Percentiles rank a stretch among this genome's conserved stretches.
Conservation (phyloP, 2,797 vertebrate species). For the Coregonus ussuriensis region DNA sequence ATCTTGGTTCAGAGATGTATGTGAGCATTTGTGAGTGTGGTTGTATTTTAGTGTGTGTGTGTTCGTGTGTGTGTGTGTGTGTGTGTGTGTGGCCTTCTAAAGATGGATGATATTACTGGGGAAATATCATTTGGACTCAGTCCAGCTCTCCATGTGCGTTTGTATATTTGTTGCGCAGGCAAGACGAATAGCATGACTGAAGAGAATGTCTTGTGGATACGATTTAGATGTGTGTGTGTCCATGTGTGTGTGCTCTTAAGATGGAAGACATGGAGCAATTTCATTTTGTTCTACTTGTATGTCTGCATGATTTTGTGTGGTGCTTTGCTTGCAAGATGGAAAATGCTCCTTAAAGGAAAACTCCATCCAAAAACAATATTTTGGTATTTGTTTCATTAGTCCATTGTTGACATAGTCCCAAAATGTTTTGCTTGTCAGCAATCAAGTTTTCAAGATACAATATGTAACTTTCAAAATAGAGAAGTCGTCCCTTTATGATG, state of each 20-base stretch:
- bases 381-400: no score
- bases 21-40: background rate
- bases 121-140: background rate
- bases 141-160: background rate
- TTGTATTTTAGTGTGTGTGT: background rate
- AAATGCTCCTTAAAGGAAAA: background rate
- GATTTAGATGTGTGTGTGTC: background rate
- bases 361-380: no score
- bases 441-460: no score
- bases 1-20: constrained; percentile 1
- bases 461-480: no score
- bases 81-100: constrained; percentile 1
- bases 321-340: constrained; percentile 1
- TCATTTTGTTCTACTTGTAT: background rate
- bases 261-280: background rate
- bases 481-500: no score
- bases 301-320: no score
- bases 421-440: no score
- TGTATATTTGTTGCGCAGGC: background rate
- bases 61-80: background rate
- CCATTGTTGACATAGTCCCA: no score
- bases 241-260: background rate
- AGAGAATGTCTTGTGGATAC: background rate
- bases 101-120: background rate
- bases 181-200: background rate